These are phyloP conservation scores for Tenebrosternarchus preto DNA, from an alignment of 2,113 vertebrate species.

Conservation along the genomic window DNA sequence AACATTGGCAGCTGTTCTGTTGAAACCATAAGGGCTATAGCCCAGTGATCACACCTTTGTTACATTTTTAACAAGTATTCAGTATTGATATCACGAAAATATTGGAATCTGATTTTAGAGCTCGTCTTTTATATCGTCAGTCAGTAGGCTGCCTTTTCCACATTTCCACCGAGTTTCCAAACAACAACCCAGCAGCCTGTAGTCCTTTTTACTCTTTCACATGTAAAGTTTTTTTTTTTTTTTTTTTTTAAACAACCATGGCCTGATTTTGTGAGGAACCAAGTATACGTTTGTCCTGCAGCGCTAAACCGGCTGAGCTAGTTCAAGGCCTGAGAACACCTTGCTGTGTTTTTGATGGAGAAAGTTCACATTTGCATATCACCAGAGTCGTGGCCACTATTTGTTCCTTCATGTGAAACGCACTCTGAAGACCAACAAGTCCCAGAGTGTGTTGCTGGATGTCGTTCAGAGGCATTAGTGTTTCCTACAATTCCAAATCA, in stretches of 20 bases:
- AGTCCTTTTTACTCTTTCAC: neutral
- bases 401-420: conserved; percentile 30
- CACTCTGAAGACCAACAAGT: neutral
- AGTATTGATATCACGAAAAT: no score
- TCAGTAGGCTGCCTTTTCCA: neutral
- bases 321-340: conserved; percentile 2
- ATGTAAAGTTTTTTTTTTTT: neutral
- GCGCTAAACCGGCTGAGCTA: conserved; percentile 9
- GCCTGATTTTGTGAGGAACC: neutral
- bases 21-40: no score
- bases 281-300: neutral
- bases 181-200: no score
- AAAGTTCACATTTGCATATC: conserved; percentile 50
- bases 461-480: conserved; percentile 10
- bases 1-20: no score
- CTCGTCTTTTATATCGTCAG: no score
- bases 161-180: no score
- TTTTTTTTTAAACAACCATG: no score
- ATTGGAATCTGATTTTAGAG: no score
- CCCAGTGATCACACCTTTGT: no score
- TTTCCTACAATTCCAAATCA: no score
- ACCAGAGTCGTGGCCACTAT: conserved; percentile 1
- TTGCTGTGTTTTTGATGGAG: conserved; percentile 12
- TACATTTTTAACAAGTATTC: no score
- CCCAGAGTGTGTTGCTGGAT: neutral